Conservation (phyloP, 2,797 vertebrate species). For the Falco berigora region DNA sequence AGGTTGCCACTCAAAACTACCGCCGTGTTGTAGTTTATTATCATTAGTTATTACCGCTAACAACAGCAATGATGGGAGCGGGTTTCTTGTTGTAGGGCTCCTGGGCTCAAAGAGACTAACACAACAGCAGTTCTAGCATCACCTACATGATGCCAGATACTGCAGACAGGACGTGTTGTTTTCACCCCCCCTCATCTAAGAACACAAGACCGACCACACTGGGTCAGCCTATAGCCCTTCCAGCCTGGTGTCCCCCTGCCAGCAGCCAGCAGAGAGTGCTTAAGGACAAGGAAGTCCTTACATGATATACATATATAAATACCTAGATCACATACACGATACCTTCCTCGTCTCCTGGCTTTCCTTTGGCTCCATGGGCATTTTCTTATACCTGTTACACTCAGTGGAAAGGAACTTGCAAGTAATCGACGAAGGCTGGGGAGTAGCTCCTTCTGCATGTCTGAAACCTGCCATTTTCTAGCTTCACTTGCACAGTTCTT, state of each 20-base stretch:
- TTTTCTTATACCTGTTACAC: background rate
- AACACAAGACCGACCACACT: background rate
- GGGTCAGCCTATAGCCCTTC: background rate
- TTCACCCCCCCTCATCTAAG: background rate
- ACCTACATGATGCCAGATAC: accelerated
- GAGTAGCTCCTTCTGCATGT: background rate
- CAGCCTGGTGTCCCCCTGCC: background rate
- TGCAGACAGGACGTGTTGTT: background rate
- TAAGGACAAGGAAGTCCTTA: background rate
- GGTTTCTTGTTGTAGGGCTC: background rate
- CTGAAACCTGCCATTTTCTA: background rate
- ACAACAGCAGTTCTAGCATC: background rate
- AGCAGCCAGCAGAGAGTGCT: background rate
- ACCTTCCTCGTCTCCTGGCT: background rate
- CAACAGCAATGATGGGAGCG: background rate
- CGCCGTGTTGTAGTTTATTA: background rate
- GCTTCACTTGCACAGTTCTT: background rate
- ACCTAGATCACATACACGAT: accelerated
- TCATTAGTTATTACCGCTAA: background rate
- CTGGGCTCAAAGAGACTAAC: background rate
- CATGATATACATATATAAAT: too few species aligned
- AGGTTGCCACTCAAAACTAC: background rate
- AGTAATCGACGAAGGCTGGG: background rate
- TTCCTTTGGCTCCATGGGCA: background rate
- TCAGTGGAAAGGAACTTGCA: background rate